Base-by-base conservation (phyloP, 92 coral and sea anemone species). In the Actinernus sp. region DNA sequence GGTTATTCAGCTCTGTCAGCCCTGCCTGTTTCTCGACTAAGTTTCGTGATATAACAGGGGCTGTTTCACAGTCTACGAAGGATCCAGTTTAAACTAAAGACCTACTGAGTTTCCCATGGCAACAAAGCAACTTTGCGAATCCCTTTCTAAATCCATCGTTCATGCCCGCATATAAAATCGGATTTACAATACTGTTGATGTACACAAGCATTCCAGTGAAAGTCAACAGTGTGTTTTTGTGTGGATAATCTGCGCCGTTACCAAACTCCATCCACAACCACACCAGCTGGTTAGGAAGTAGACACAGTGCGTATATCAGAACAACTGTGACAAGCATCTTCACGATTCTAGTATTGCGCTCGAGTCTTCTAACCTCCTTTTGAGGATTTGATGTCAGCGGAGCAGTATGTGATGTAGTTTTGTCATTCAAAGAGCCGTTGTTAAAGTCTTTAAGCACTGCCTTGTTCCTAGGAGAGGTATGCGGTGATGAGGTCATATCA, bases 181-280 rank as follows among this genome's bases (percentile, higher is more conserved):
- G 97, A 52, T 85, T 90, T 4, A 87, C 91, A 20, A 74, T 81
- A 37, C 97, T 90, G 49, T 85, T 90, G 13, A 90, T 88, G 59
- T 90, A 90, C 31, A 85, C 89, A 51, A 85, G 64, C 32, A 90
- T 71, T 27, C 91, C 84, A 6, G 89, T 72, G 55, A 90, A 85
- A 20, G 92, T 75, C 16, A 76, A 62, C 19, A 85, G 45, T 29
- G 68, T 78, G 13, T 65, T 41, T 10, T 75, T 2, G 43, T 61
- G 58, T 17, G 51, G 58, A 50, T 72, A 85, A 14, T 55, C 20
- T 3, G 47, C 29, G 12, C 97, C 97, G 58, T 79, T 55, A 12
- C 97, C 97, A 58, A 90, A 90, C 73, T 90, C 97, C 9, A 56
- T n/a, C 97, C 92, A 90, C 82, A 95, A 59, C 99, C 99, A 95